These are phyloP conservation scores for Takifugu rubripes DNA, from an alignment of 2,797 vertebrate genomes.

Conservation along the genomic window DNA sequence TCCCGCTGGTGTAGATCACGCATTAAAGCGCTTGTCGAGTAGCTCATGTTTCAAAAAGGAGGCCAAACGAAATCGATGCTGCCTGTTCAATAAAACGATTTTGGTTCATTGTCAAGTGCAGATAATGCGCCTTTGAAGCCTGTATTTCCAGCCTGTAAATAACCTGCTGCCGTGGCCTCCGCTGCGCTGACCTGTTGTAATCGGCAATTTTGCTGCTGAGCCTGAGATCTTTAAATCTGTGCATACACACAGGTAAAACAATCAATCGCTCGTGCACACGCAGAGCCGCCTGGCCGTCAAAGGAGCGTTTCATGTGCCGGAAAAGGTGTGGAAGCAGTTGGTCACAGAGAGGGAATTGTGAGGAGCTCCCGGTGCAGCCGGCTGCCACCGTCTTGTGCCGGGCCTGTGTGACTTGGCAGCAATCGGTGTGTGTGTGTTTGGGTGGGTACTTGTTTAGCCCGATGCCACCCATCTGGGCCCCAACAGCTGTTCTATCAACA, in stretches of 20 bases:
- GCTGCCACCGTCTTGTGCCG: constrained; percentile 66
- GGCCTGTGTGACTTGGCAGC: constrained; percentile 76
- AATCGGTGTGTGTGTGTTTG: constrained; percentile 47
- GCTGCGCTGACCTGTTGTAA: constrained; percentile 7
- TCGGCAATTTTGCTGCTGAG: constrained; percentile 28
- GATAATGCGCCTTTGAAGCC: constrained; percentile 23
- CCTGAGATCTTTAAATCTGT: constrained; percentile 10
- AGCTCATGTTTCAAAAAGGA: constrained; percentile 22
- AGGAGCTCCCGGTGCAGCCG: constrained; percentile 49
- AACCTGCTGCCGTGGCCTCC: neutral
- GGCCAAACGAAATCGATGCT: constrained; percentile 17
- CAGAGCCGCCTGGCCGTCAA: constrained; percentile 48
- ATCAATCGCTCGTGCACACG: constrained; percentile 41
- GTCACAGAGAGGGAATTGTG: constrained; percentile 74
- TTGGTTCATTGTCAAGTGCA: constrained; percentile 4
- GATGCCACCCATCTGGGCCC: constrained; percentile 58
- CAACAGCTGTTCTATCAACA: constrained; percentile 72
- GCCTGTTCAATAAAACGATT: constrained; percentile 10
- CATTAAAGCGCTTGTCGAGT: constrained; percentile 20
- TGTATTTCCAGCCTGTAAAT: neutral
- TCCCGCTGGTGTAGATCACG: constrained; percentile 20
- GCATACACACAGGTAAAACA: constrained; percentile 10
- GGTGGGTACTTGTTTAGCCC: constrained; percentile 53
- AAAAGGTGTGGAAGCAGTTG: constrained; percentile 52
- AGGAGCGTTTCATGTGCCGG: constrained; percentile 59